A percentile compares a stretch with the other conserved stretches of the same genome.
Evolutionary conservation across 2,113 vertebrate species (phyloP).

Genomic region (Pelecanoides urinatrix): DNA sequence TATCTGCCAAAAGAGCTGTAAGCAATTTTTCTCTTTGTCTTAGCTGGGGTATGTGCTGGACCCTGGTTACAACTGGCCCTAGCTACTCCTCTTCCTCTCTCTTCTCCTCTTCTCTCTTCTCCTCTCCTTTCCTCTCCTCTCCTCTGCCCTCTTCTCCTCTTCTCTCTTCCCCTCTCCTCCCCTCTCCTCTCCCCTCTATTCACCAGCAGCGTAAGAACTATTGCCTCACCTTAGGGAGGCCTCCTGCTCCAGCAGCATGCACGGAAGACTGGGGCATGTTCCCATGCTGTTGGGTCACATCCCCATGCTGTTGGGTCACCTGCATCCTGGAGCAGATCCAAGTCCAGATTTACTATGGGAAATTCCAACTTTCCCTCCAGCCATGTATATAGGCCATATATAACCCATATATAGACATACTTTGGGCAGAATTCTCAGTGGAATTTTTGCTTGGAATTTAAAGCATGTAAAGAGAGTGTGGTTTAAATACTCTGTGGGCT

Average conservation of each 20-base stretch:
- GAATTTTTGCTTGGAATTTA: background rate
- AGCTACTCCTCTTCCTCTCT: background rate
- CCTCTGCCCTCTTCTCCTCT: background rate
- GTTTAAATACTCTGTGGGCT: background rate
- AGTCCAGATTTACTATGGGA: background rate
- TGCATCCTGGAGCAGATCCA: background rate
- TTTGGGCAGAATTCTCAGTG: background rate
- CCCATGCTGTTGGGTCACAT: background rate
- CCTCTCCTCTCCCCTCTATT: background rate
- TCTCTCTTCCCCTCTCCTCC: background rate
- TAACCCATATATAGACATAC: background rate
- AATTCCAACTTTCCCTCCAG: background rate
- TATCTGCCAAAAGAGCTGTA: background rate
- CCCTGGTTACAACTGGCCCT: background rate
- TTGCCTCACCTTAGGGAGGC: background rate
- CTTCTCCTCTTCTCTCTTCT: background rate
- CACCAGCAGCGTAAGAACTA: background rate
- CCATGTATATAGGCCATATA: too few relatives aligned
- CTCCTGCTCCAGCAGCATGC: background rate
- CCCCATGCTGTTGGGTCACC: background rate
- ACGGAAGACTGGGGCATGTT: background rate
- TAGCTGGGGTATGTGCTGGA: background rate
- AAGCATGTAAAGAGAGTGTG: background rate
- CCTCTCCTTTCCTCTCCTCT: background rate
- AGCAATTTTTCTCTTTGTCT: background rate